These are phyloP conservation scores for Cephus pygmeus DNA, from an alignment of 2,888 invertebrate species.

Conservation along the genomic window DNA sequence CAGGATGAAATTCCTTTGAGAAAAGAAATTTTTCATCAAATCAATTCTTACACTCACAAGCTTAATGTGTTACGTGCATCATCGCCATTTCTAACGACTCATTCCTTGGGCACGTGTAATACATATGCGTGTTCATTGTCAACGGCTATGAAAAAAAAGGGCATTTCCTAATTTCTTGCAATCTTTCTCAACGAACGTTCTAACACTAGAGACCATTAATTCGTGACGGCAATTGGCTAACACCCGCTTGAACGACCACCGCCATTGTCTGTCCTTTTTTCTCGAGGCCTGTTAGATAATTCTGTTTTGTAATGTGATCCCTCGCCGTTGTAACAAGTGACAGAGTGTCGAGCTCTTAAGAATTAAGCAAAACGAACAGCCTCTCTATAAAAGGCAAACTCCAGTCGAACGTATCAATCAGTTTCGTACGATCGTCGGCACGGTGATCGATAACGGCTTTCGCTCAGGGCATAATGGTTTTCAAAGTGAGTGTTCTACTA, in stretches of 20 bases:
- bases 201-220: neutral
- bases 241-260: constrained; percentile 42
- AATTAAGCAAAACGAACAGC: neutral
- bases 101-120: neutral
- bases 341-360: neutral
- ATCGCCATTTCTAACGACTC: neutral
- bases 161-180: constrained; percentile 23
- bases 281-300: constrained; percentile 49
- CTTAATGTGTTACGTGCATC: neutral
- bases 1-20: neutral
- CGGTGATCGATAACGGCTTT: constrained; percentile 23
- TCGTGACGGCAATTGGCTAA: neutral
- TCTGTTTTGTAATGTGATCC: constrained; percentile 50
- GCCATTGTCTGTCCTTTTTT: constrained; percentile 34
- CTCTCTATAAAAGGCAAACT: constrained; percentile 40
- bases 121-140: neutral
- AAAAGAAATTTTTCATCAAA: neutral
- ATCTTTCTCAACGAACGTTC: neutral
- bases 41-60: neutral
- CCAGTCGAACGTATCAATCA: constrained; percentile 10
- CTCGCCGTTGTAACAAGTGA: neutral
- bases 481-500: constrained; percentile 34
- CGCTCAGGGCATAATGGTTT: constrained; percentile 26
- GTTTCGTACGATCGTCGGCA: constrained; percentile 5
- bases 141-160: neutral